phyloP scores from a whole-genome alignment of 2,797 vertebrate species.

The Pelobates cultripes region DNA sequence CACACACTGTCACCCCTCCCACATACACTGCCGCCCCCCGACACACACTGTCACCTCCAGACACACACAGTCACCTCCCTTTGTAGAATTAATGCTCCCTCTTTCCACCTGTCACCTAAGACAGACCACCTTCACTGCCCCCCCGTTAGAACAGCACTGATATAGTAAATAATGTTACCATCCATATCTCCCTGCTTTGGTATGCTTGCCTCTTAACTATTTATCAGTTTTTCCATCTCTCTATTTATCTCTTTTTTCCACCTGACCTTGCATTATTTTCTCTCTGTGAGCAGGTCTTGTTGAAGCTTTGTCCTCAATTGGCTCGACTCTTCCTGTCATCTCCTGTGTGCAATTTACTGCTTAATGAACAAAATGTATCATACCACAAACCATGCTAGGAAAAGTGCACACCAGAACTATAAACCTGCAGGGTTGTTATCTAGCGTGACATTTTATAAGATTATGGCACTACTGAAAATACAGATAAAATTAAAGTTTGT shows the following conservation, averaged over 20 bases:
- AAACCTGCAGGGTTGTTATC: conserved; percentile 2
- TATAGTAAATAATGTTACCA: no score
- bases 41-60: no score
- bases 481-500: background rate
- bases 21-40: no score
- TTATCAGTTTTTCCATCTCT: background rate
- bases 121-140: no score
- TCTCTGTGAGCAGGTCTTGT: background rate
- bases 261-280: background rate
- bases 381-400: background rate
- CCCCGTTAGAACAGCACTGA: no score
- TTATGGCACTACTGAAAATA: background rate
- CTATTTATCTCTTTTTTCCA: background rate
- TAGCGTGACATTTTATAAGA: background rate
- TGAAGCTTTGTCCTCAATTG: background rate
- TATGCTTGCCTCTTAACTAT: background rate
- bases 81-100: no score
- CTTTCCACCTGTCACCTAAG: no score
- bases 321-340: conserved; percentile 1
- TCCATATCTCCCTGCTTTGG: no score
- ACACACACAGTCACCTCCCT: no score
- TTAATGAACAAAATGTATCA: background rate
- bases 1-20: no score
- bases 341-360: conserved; percentile 4
- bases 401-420: background rate